Evolutionary conservation across 2,888 invertebrate species (phyloP).

Genomic region (Isoperla grammatica): DNA sequence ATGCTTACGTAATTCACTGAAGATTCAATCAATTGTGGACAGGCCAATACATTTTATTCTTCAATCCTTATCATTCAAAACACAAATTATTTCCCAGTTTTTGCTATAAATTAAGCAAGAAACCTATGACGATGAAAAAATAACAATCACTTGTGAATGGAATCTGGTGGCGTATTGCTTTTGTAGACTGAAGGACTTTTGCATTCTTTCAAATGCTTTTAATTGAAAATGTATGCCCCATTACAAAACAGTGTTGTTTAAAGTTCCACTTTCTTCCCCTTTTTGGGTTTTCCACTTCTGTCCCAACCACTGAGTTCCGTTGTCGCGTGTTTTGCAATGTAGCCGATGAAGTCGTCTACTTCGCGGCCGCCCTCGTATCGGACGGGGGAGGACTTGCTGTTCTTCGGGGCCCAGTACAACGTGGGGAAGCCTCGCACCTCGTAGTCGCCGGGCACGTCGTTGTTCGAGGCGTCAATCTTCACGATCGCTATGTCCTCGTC

Average conservation of each 20-base stretch:
- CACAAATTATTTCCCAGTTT: too few species aligned
- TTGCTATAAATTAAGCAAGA: too few species aligned
- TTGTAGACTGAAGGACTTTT: too few species aligned
- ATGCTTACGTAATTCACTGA: too few species aligned
- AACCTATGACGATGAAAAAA: too few species aligned
- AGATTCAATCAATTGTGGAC: too few species aligned
- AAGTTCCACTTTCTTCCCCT: slow-evolving; percentile 49
- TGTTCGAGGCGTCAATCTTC: slow-evolving; percentile 98
- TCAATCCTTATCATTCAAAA: background rate
- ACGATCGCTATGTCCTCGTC: slow-evolving; percentile 86
- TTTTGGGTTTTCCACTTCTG: slow-evolving; percentile 69
- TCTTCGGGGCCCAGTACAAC: slow-evolving; percentile 90
- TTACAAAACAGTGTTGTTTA: slow-evolving; percentile 38
- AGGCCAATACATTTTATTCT: too few species aligned
- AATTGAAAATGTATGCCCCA: too few species aligned
- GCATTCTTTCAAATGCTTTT: too few species aligned
- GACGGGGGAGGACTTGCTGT: slow-evolving; percentile 67
- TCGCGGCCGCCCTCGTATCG: slow-evolving; percentile 93
- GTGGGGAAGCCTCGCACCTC: slow-evolving; percentile 98
- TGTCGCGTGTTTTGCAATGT: slow-evolving; percentile 87
- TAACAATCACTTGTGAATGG: too few species aligned
- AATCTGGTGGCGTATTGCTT: too few species aligned
- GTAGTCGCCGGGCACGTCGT: slow-evolving; percentile 88
- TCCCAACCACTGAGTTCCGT: slow-evolving; percentile 81
- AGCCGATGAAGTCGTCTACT: slow-evolving; percentile 89